These are phyloP conservation scores for Drosophila rellima DNA, from an alignment of 2,888 invertebrate species.

Conservation along the genomic window DNA sequence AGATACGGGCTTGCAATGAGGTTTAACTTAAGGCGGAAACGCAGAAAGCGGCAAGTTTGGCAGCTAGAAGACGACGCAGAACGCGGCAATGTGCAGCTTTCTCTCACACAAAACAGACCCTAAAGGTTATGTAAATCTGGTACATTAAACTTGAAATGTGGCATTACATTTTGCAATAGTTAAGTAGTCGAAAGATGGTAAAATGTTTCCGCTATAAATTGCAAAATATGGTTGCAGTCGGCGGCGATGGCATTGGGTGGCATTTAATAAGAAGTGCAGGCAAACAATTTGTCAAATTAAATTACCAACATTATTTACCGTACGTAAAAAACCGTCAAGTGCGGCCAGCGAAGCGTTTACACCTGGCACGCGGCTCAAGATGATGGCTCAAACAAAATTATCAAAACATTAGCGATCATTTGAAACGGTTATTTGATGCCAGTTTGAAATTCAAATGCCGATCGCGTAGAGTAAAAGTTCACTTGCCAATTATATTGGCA, in stretches of 20 bases:
- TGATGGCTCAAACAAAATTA: constrained; percentile 19
- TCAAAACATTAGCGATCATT: constrained; percentile 24
- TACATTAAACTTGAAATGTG: constrained; percentile 59
- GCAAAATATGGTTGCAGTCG: constrained; percentile 12
- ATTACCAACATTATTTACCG: constrained; percentile 72
- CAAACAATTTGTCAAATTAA: constrained; percentile 79
- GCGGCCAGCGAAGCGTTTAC: constrained; percentile 51
- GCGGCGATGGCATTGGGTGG: constrained; percentile 18
- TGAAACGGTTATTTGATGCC: constrained; percentile 18
- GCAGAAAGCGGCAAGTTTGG: constrained; percentile 74
- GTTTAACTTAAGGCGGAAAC: constrained; percentile 55
- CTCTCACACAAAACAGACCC: constrained; percentile 37
- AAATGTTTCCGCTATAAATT: constrained; percentile 51
- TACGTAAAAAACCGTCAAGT: constrained; percentile 58
- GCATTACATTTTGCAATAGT: constrained; percentile 48
- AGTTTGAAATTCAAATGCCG: constrained; percentile 2
- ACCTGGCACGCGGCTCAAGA: constrained; percentile 40
- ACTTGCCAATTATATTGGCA: constrained; percentile 6
- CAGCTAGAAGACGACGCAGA: constrained; percentile 63
- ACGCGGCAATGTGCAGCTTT: constrained; percentile 61
- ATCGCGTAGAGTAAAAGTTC: background rate
- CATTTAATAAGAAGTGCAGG: constrained; percentile 69
- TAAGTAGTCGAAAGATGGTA: constrained; percentile 15
- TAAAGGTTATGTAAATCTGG: constrained; percentile 66
- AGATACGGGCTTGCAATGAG: constrained; percentile 18